Evolutionary conservation across 2,113 vertebrate genomes (phyloP).

Genomic region (Dasyprocta punctata): DNA sequence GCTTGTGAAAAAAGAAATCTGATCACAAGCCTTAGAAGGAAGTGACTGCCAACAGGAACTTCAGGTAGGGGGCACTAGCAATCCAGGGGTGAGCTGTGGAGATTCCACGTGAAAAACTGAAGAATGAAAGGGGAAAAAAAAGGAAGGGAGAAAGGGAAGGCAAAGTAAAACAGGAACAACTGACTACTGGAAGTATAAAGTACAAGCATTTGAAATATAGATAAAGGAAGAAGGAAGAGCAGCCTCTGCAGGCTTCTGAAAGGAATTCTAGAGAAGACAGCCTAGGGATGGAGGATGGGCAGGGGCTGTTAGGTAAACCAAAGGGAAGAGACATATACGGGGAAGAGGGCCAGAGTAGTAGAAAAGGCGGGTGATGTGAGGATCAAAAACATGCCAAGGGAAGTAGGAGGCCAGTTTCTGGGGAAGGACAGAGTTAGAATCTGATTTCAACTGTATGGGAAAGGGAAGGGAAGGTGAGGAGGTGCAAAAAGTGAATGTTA

Average conservation of each 20-base stretch:
- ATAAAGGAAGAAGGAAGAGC: background rate
- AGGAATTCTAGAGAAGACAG: background rate
- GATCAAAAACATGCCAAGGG: background rate
- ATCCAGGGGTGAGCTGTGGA: background rate
- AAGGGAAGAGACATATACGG: background rate
- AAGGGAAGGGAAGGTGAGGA: background rate
- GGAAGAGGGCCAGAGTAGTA: background rate
- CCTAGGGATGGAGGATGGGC: background rate
- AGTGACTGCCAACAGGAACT: background rate
- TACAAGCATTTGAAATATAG: background rate
- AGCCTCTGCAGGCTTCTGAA: background rate
- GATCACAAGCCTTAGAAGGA: background rate
- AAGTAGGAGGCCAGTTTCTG: background rate
- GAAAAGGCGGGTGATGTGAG: background rate
- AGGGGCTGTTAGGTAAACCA: background rate
- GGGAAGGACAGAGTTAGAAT: background rate
- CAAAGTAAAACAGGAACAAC: background rate
- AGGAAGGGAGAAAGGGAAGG: too few relatives aligned
- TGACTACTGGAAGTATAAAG: background rate
- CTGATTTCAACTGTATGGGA: background rate
- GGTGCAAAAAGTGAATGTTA: background rate
- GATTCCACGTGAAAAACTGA: background rate
- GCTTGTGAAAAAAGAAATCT: constrained; percentile 2
- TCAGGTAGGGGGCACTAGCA: background rate
- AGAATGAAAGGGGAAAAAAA: background rate